Conservation (phyloP, 2,113 vertebrate species). For the Pongo pygmaeus region DNA sequence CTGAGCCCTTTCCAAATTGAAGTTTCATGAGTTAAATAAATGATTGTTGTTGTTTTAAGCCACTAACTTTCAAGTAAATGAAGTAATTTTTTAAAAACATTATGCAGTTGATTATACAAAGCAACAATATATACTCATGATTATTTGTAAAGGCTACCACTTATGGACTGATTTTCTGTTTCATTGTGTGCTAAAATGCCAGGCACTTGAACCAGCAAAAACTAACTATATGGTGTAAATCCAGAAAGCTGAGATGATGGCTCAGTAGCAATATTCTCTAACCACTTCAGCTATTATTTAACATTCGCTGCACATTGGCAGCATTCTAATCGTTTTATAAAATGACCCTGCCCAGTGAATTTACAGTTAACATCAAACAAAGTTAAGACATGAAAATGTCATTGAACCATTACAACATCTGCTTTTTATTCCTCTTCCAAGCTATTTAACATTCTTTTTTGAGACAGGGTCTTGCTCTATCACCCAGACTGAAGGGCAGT, state of each 20-base stretch:
- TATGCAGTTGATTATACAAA: conserved; percentile 47
- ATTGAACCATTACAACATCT: not conserved
- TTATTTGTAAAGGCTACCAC: conserved; percentile 55
- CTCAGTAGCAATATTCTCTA: not conserved
- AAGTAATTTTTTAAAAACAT: conserved; percentile 57
- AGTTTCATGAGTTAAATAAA: not conserved
- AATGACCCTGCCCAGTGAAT: not conserved
- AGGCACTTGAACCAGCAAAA: conserved; percentile 39
- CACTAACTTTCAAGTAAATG: conserved; percentile 41
- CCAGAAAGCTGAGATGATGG: not conserved
- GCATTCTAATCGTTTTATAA: not conserved
- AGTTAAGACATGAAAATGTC: not conserved
- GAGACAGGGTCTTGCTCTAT: too few relatives aligned
- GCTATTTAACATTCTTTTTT: not conserved
- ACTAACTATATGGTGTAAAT: not conserved
- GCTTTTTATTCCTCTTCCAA: not conserved
- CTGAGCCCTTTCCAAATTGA: not conserved
- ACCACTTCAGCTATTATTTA: conserved; percentile 1
- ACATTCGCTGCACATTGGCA: not conserved
- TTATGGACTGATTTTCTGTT: conserved; percentile 52
- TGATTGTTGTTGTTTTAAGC: not conserved
- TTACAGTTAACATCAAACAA: conserved; percentile 7
- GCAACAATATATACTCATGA: conserved; percentile 46
- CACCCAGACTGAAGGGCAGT: too few relatives aligned
- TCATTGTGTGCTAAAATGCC: conserved; percentile 47